phyloP scores from a whole-genome alignment of 92 coral and sea anemone species.

The Epizoanthus fatuus region DNA sequence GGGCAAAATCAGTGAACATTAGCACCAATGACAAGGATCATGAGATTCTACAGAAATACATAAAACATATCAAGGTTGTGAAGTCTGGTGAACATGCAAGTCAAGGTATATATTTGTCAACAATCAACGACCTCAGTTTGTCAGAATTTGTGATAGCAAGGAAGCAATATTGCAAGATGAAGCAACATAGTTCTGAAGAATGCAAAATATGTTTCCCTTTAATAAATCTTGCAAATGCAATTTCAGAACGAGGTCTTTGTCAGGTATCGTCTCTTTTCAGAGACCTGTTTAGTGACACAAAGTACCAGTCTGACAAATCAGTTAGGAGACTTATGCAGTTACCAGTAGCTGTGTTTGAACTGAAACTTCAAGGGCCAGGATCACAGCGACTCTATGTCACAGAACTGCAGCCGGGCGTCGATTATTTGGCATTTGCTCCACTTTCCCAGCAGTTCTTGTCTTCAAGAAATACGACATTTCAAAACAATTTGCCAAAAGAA shows the following conservation, averaged over 20 bases:
- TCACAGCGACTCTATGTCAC: slow-evolving; percentile 67
- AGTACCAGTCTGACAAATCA: slow-evolving; percentile 70
- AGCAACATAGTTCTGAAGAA: slow-evolving; percentile 32
- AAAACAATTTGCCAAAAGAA: slow-evolving; percentile 48
- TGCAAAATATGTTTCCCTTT: slow-evolving; percentile 59
- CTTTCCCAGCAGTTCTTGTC: slow-evolving; percentile 23
- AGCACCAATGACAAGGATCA: not conserved
- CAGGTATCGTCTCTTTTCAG: slow-evolving; percentile 52
- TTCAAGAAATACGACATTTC: slow-evolving; percentile 25
- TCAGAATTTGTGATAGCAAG: slow-evolving; percentile 57
- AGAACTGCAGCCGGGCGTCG: slow-evolving; percentile 49
- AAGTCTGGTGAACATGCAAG: slow-evolving; percentile 59
- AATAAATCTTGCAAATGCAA: slow-evolving; percentile 61
- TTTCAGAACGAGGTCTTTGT: slow-evolving; percentile 51
- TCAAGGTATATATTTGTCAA: slow-evolving; percentile 62
- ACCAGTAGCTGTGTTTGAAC: slow-evolving; percentile 61
- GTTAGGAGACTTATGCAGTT: slow-evolving; percentile 66
- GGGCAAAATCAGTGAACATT: slow-evolving; percentile 45
- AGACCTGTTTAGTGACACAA: slow-evolving; percentile 28
- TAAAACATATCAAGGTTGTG: slow-evolving; percentile 34
- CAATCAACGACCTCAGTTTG: slow-evolving; percentile 54
- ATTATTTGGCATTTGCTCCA: slow-evolving; percentile 36
- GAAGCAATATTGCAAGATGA: slow-evolving; percentile 60
- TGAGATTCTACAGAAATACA: slow-evolving; percentile 31
- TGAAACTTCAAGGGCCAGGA: slow-evolving; percentile 66